phyloP scores from a whole-genome alignment of 2,888 invertebrate species.

The Celastrina argiolus region DNA sequence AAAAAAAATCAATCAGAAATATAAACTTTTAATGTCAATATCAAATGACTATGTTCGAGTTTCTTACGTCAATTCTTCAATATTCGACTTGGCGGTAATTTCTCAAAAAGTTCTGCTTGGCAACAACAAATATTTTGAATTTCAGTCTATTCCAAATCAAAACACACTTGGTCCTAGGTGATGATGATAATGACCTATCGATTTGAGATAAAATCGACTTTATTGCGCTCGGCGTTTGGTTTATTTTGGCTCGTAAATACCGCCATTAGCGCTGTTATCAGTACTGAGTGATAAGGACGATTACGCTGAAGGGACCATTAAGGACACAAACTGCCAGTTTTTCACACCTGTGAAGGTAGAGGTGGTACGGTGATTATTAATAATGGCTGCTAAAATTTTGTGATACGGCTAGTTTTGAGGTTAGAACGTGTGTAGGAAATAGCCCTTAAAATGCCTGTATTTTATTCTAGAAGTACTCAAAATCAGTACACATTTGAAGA shows the following conservation, averaged over 20 bases:
- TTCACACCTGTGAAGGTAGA: neutral
- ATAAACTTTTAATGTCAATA: too few relatives aligned
- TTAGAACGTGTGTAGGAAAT: neutral
- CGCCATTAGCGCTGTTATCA: constrained; percentile 12
- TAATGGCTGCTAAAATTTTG: neutral
- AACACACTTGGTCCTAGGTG: neutral
- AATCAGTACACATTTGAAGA: too few relatives aligned
- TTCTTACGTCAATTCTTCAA: too few relatives aligned
- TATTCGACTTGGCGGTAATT: too few relatives aligned
- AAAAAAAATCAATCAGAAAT: too few relatives aligned
- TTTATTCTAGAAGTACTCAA: too few relatives aligned
- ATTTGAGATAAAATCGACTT: constrained; percentile 14
- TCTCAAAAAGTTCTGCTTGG: too few relatives aligned
- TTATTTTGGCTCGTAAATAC: constrained; percentile 14
- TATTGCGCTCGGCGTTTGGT: neutral
- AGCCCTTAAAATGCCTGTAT: too few relatives aligned
- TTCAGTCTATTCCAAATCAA: neutral
- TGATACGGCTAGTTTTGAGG: neutral
- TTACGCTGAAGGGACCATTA: constrained; percentile 8
- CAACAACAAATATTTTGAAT: neutral
- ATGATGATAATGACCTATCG: constrained; percentile 14
- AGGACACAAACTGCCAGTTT: constrained; percentile 4
- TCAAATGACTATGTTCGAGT: too few relatives aligned
- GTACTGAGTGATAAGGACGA: constrained; percentile 11
- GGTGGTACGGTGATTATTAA: neutral